Evolutionary conservation across 2,888 invertebrate genomes (phyloP).

Genomic region (Noctuana brunneofusca): DNA sequence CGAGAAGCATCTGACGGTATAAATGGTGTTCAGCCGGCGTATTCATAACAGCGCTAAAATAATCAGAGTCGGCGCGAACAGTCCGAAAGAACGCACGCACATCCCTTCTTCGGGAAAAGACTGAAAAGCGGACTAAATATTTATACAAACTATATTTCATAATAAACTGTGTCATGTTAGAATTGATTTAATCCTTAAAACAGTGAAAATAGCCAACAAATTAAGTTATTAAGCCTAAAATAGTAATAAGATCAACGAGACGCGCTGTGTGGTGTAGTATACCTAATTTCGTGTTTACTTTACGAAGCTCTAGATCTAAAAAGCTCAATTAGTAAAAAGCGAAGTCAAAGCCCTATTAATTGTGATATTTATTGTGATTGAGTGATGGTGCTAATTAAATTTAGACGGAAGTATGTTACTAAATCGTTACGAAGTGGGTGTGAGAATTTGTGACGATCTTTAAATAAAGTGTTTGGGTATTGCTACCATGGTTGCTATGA

Average conservation of each 20-base stretch:
- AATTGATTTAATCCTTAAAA: neutral
- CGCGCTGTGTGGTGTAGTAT: neutral
- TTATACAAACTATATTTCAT: neutral
- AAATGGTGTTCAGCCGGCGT: conserved; percentile 37
- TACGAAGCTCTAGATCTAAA: conserved; percentile 2
- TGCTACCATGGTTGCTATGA: conserved; percentile 59
- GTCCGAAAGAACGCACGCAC: conserved; percentile 39
- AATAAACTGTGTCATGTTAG: neutral
- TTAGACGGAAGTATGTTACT: neutral
- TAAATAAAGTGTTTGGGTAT: conserved; percentile 57
- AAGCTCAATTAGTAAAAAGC: conserved; percentile 16
- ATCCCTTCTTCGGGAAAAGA: conserved; percentile 9
- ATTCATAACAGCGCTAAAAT: conserved; percentile 49
- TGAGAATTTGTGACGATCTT: conserved; percentile 43
- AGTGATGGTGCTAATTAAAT: neutral
- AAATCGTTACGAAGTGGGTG: conserved; percentile 49
- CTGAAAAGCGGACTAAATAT: conserved; percentile 7
- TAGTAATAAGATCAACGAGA: neutral
- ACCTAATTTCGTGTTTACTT: neutral
- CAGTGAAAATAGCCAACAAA: conserved; percentile 2
- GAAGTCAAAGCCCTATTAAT: neutral
- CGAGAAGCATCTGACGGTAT: conserved; percentile 32
- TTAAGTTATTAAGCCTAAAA: neutral
- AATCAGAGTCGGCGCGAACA: conserved; percentile 51
- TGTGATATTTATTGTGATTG: conserved; percentile 1